These are phyloP conservation scores for Caracal caracal DNA, from an alignment of 2,113 vertebrate genomes.

Conservation along the genomic window DNA sequence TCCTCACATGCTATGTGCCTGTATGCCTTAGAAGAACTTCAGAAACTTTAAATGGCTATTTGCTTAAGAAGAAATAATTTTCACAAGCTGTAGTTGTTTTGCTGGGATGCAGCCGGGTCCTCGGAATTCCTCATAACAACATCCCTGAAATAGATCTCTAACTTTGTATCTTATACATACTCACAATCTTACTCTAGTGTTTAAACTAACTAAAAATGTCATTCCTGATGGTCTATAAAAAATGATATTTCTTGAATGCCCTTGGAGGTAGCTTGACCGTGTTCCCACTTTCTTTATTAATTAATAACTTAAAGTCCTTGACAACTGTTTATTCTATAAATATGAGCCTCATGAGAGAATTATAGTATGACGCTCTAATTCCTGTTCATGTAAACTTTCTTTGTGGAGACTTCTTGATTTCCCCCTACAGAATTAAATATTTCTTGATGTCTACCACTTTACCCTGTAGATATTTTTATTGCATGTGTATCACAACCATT, in stretches of 20 bases:
- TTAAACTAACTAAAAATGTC: not conserved
- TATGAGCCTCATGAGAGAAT: not conserved
- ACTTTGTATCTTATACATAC: not conserved
- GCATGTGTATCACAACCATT: not conserved
- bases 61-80: not conserved
- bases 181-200: not conserved
- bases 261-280: not conserved
- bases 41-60: not conserved
- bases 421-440: not conserved
- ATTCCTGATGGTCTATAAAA: not conserved
- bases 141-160: not conserved
- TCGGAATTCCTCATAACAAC: not conserved
- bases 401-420: not conserved
- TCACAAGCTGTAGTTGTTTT: not conserved
- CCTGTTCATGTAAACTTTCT: not conserved
- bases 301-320: not conserved
- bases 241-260: not conserved
- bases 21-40: not conserved
- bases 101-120: not conserved
- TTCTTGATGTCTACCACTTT: not conserved
- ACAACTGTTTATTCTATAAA: not conserved
- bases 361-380: not conserved
- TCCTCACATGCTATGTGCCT: not conserved
- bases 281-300: not conserved
- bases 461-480: not conserved